phyloP scores from a whole-genome alignment of 2,888 invertebrate species.

The Anarsia innoxiella region DNA sequence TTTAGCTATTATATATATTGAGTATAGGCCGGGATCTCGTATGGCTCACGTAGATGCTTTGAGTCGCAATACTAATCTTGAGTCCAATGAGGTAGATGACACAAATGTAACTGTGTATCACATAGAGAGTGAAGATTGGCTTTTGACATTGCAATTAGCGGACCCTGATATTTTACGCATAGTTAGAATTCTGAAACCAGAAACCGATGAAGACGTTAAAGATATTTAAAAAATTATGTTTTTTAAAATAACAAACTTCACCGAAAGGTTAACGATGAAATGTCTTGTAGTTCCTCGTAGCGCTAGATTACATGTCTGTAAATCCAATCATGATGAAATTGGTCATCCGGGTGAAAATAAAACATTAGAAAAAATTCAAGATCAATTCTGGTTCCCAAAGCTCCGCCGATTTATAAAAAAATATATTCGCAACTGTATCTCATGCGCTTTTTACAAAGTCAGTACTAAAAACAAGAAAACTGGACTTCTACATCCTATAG shows the following conservation, averaged over 20 bases:
- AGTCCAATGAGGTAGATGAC: neutral
- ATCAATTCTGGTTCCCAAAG: constrained; percentile 43
- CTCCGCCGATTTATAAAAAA: constrained; percentile 37
- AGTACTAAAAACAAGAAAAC: constrained; percentile 17
- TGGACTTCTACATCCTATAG: constrained; percentile 26
- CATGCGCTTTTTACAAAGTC: constrained; percentile 35
- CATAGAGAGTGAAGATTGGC: constrained; percentile 15
- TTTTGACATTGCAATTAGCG: constrained; percentile 17
- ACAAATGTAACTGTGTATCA: neutral
- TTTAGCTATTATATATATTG: constrained; percentile 27
- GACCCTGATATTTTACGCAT: constrained; percentile 18
- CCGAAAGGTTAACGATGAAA: constrained; percentile 8
- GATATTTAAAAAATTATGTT: constrained; percentile 17
- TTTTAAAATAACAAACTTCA: constrained; percentile 15
- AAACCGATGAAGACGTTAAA: constrained; percentile 11
- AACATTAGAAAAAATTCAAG: constrained; percentile 26
- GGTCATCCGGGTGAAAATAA: constrained; percentile 40
- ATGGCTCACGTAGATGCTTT: constrained; percentile 32
- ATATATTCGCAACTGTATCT: constrained; percentile 39
- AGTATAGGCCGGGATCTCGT: constrained; percentile 26
- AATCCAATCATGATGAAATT: constrained; percentile 36
- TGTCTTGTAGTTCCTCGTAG: constrained; percentile 31
- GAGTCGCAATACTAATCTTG: constrained; percentile 13
- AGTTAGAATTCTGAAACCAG: constrained; percentile 13
- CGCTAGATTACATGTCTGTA: constrained; percentile 28